Base-by-base conservation (phyloP, 2,888 invertebrate species). In the Cheilosia vulpina region DNA sequence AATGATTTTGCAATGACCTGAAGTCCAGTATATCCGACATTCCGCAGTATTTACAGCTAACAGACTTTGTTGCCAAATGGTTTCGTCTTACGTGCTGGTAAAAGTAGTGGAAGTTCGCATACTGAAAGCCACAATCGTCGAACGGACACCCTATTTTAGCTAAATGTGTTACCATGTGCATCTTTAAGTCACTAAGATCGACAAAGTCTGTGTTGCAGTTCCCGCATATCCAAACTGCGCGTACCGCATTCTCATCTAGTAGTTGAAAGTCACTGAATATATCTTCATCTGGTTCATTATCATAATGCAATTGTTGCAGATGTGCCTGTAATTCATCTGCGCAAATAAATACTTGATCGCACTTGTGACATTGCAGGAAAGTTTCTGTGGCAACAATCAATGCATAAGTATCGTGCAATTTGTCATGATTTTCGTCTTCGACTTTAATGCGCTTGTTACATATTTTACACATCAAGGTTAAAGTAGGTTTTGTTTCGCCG, bases 121-220 rank as follows among this genome's bases (percentile, higher is more conserved):
- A 85, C 27, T 81, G 71, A 45, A 85, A 85, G 0, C 85, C 85
- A 17, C 85, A 85, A 13, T 81, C 72, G 13, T 77, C 60, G 5
- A 72, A 66, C 1, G 85, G 85, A 17, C 85, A 85, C 1, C 62
- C 76, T 17, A 85, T 76, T 34, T 81, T 85, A 0, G 76, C 19
- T 62, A 85, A 52, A 63, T 85, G 85, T 0, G 81, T 85, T 1
- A 85, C 85, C 85, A 85, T 85, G 38, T 85, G 85, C 85, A 85
- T 81, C 27, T 85, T 85, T 6, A 85, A 27, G 19, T 85, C 85
- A 13, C 19, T 72, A 0, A 85, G 38, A 19, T 34, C 45, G 0
- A n/a, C 31, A 68, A 85, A 85, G 9, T 85, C 72, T 0, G 57
- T 55, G 9, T 58, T 85, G 19, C 85, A 85, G 43, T 38, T 68